Conservation (phyloP, 2,888 invertebrate genomes). For the Germaria angustata region DNA sequence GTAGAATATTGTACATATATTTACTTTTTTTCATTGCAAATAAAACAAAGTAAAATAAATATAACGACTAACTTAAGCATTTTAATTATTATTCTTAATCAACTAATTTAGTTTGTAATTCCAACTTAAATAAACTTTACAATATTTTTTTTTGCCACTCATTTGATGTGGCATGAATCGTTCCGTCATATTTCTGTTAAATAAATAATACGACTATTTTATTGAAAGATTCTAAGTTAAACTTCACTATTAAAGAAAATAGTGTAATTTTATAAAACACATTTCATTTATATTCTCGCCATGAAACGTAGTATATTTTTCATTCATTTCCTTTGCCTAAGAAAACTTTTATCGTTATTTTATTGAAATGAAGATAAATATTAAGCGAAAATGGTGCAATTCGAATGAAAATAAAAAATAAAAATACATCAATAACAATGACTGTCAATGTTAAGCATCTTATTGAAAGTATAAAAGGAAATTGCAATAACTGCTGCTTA, state of each 20-base stretch:
- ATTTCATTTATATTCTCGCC: neutral
- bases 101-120: no score
- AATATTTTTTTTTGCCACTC: no score
- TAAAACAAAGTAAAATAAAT: no score
- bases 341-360: conserved; percentile 12
- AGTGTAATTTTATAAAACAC: neutral
- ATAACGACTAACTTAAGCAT: no score
- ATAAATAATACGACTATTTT: no score
- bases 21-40: no score
- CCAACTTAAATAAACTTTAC: no score
- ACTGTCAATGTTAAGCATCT: neutral
- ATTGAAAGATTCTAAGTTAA: neutral
- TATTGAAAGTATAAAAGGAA: conserved; percentile 24
- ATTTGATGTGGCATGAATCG: no score
- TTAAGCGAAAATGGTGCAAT: neutral
- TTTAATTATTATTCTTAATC: no score
- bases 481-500: conserved; percentile 22
- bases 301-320: neutral
- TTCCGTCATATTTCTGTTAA: no score
- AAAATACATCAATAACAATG: neutral
- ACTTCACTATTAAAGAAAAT: neutral
- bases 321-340: conserved; percentile 21
- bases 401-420: neutral
- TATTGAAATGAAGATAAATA: conserved; percentile 32
- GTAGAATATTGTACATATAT: no score